Conservation (phyloP, 2,888 invertebrate species). For the Brachycybe producta region DNA sequence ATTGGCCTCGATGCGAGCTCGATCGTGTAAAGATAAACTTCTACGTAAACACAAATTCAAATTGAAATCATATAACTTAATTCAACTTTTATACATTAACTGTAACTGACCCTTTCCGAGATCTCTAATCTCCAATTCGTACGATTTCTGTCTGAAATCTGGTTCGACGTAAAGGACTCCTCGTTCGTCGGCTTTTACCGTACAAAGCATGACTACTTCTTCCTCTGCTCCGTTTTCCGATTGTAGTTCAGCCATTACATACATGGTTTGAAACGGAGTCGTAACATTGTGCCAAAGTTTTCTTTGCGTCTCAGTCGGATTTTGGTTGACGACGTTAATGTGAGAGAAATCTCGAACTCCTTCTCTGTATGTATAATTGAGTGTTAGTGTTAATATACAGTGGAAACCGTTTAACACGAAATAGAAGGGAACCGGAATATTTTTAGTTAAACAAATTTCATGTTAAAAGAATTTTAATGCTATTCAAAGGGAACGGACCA, state of each 20-base stretch:
- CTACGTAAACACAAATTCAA: neutral
- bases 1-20: constrained; percentile 5
- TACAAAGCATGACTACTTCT: constrained; percentile 9
- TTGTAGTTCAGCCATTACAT: constrained; percentile 9
- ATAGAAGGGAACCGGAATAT: too few relatives aligned
- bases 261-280: constrained; percentile 1
- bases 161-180: constrained; percentile 5
- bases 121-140: constrained; percentile 1
- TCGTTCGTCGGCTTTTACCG: neutral
- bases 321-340: too few relatives aligned
- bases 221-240: neutral
- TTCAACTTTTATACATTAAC: neutral
- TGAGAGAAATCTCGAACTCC: too few relatives aligned
- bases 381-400: too few relatives aligned
- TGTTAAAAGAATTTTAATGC: too few relatives aligned
- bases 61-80: neutral
- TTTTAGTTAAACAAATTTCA: too few relatives aligned
- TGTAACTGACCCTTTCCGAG: neutral
- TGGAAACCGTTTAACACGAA: too few relatives aligned
- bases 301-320: too few relatives aligned
- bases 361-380: too few relatives aligned
- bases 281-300: too few relatives aligned
- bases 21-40: neutral
- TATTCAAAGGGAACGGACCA: too few relatives aligned
- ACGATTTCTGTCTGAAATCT: constrained; percentile 13